Percentiles rank a stretch among this genome's conserved stretches.
These are phyloP conservation scores for Ophonus ardosiacus DNA, from an alignment of 2,888 invertebrate genomes.

Conservation along the genomic window DNA sequence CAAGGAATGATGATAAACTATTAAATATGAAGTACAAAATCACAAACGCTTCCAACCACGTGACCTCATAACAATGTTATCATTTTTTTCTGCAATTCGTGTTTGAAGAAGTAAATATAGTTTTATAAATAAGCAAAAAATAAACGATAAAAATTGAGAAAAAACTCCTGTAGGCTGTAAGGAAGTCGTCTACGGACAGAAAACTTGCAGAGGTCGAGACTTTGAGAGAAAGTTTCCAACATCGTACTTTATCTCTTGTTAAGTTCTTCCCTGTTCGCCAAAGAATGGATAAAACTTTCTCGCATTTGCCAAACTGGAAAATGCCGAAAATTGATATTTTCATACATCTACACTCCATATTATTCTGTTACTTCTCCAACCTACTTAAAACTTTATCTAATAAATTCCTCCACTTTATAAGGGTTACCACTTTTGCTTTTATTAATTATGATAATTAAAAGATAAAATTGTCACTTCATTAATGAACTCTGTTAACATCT, in stretches of 20 bases:
- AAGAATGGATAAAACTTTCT: constrained; percentile 37
- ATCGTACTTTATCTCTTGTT: constrained; percentile 28
- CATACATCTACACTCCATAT: constrained; percentile 1
- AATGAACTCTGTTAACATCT: not conserved
- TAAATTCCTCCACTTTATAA: not conserved
- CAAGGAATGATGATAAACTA: too few relatives aligned
- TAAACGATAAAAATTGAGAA: too few relatives aligned
- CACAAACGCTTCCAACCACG: too few relatives aligned
- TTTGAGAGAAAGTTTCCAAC: constrained; percentile 9
- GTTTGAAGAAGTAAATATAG: too few relatives aligned
- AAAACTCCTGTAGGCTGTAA: too few relatives aligned
- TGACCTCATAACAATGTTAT: too few relatives aligned
- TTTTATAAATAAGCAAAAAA: too few relatives aligned
- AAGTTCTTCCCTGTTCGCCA: constrained; percentile 32
- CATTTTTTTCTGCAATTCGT: too few relatives aligned
- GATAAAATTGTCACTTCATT: not conserved
- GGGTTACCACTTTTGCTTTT: not conserved
- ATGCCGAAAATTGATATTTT: constrained; percentile 35
- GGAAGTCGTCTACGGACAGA: too few relatives aligned
- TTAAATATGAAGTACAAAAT: too few relatives aligned
- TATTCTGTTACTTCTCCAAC: constrained; percentile 3
- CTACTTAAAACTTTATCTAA: not conserved
- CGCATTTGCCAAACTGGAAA: constrained; percentile 2
- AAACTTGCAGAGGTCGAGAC: not conserved
- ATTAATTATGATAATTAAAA: not conserved